Conservation (phyloP, 2,888 invertebrate genomes). For the Sarcophaga rosellei region DNA sequence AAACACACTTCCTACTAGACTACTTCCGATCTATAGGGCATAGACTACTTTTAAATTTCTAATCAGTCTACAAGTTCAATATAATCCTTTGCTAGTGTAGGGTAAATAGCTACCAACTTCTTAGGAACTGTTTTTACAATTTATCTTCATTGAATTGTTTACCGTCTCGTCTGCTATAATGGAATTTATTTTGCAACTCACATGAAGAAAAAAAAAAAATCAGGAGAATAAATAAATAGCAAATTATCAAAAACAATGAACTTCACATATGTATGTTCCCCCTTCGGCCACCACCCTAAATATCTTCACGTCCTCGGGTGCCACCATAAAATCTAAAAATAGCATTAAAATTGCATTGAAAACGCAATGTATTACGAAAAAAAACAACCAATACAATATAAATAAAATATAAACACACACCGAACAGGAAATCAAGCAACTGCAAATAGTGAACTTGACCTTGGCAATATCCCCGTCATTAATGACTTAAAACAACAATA, state of each 20-base stretch:
- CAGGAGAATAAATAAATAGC: background rate
- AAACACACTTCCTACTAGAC: no score
- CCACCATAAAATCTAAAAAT: slow-evolving; percentile 45
- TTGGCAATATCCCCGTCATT: slow-evolving; percentile 43
- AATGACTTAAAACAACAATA: slow-evolving; percentile 38
- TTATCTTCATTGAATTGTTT: no score
- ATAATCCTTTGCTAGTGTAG: no score
- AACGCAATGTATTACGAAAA: background rate
- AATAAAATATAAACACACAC: background rate
- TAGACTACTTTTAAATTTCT: no score
- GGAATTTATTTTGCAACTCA: slow-evolving; percentile 16
- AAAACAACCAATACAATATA: background rate
- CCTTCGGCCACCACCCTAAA: background rate
- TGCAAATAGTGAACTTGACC: slow-evolving; percentile 65
- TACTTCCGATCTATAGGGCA: no score
- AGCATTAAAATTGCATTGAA: slow-evolving; percentile 31
- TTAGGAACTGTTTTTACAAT: no score
- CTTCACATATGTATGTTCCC: background rate
- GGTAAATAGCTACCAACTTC: no score
- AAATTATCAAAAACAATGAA: background rate
- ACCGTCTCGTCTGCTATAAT: background rate
- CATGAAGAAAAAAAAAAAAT: background rate
- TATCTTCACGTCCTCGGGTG: slow-evolving; percentile 10
- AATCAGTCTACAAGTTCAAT: no score
- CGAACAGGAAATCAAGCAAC: slow-evolving; percentile 57